Conservation (phyloP, 92 coral and sea anemone genomes). For the Hydrozoanthus gracilis region DNA sequence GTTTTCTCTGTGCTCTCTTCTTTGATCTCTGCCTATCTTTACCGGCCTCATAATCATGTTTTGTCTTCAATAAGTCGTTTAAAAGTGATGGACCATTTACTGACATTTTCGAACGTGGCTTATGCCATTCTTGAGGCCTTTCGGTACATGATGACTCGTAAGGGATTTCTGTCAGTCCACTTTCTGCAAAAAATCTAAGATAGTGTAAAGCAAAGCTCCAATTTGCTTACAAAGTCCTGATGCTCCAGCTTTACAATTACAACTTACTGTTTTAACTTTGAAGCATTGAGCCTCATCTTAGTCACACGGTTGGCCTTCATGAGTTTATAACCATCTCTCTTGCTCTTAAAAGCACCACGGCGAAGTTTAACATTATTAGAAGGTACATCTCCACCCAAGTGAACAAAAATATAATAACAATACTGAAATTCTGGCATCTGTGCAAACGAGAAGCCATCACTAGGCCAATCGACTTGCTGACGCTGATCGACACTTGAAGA, state of each 20-base stretch:
- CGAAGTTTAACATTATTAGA: conserved; percentile 28
- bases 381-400: conserved; percentile 32
- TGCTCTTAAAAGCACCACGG: conserved; percentile 67
- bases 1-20: conserved; percentile 41
- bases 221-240: conserved; percentile 58
- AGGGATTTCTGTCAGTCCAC: conserved; percentile 52
- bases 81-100: conserved; percentile 19
- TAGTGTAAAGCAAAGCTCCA: conserved; percentile 49
- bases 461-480: conserved; percentile 54
- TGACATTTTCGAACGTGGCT: conserved; percentile 31
- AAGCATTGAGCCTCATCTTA: conserved; percentile 40
- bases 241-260: conserved; percentile 57
- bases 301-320: conserved; percentile 54
- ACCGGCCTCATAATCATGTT: conserved; percentile 62
- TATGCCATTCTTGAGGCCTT: conserved; percentile 65
- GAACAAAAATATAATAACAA: conserved; percentile 47
- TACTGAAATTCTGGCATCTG: conserved; percentile 50
- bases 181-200: conserved; percentile 52
- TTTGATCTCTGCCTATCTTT: conserved; percentile 39
- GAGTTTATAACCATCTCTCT: conserved; percentile 60
- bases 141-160: conserved; percentile 39
- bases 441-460: conserved; percentile 48
- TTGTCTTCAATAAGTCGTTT: conserved; percentile 43
- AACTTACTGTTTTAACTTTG: conserved; percentile 33
- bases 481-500: conserved; percentile 5